Base-by-base conservation (phyloP, 2,113 vertebrate genomes). In the Mungos mungo region DNA sequence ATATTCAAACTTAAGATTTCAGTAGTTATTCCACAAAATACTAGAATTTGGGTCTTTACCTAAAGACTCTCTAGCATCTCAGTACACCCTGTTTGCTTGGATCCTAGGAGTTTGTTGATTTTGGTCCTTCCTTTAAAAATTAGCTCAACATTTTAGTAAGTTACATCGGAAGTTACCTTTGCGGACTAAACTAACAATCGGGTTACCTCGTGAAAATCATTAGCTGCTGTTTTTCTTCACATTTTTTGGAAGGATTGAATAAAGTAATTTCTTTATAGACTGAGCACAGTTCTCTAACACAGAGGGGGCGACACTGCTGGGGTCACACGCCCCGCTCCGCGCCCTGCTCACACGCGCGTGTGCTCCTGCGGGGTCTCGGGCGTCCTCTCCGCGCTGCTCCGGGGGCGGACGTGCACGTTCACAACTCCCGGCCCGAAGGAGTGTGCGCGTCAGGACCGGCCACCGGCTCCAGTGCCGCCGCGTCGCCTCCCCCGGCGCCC, bases 171-270 rank as follows among this genome's bases (percentile, higher is more conserved):
- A 45, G 23, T 74, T 50, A 6, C 9, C 50, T 91, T 52, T 41
- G 50, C 50, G 68, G 54, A 60, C 38, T 69, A 6, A 41, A 41
- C 23, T 31, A 41, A 21, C 63, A n/a, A 11, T 41, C 33, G 27
- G 5, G 1, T 25, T 33, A 1, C 9, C 4, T 69, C 10, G 1
- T 29, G 14, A 80, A 16, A 5, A 13, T 1, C 2, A 0, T 19
- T 38, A 29, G 9, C 41, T 81, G 45, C 10, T 57, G 3, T 1
- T 52, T 92, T n/a, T 63, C 69, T 47, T 65, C 41, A 6, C 2
- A 13, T 13, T 57, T 74, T 77, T 74, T 31, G 31, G 68, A 33
- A 74, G 54, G 84, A 33, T 50, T 84, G 89, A 63, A 57, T 41
- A 4, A 79, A 63, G 38, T n/a, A 6, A 15, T 85, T 71, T 35